Evolutionary conservation across 64 coral and sea anemone species (phyloP), one percentile per base, ranked within the genome.

Genomic region (Stylophora pistillata): DNA sequence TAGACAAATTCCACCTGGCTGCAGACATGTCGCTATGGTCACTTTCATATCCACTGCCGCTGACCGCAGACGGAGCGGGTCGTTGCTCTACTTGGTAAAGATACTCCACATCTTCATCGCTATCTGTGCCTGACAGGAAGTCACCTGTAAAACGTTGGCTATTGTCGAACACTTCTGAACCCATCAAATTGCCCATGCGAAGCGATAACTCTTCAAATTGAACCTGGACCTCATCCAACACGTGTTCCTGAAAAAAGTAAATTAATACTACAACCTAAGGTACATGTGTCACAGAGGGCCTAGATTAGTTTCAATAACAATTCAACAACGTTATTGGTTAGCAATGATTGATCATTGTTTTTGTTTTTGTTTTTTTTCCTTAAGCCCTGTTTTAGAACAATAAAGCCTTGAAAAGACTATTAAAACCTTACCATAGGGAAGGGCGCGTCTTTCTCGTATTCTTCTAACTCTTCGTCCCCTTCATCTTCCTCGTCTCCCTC

Each of bases 21-120:
- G 69, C 53, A 13, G 90, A 86, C 10, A 65, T 78, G 59, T 52
- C 30, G 58, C 90, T 91, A 17, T 91, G 81, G 60, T 91, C 90
- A 59, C 81, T 91, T 10, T 91, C 90, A 60, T 91, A 91, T 9
- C 90, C 90, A 86, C 81, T 91, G 23, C 64, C 26, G 11, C 64
- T n/a, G 33, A 37, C 56, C 30, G 56, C 9, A 58, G 30, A 87
- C 3, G 53, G 53, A 68, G 4, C 20, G 21, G 28, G 37, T 47
- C 37, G 37, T 47, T 15, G 66, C 2, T 87, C 73, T 69, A 33
- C 30, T 71, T 58, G 81, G 63, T 86, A 91, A 55, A 91, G 71
- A 41, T 86, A 86, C 52, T 91, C 90, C 27, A 91, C 82, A 17
- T 90, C 88, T 10, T 83, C 77, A 15, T 90, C 77, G 2, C 55